Evolutionary conservation across 2,888 invertebrate species (phyloP), one percentile per base, ranked within the genome.

Genomic region (Serrognathus titanus): DNA sequence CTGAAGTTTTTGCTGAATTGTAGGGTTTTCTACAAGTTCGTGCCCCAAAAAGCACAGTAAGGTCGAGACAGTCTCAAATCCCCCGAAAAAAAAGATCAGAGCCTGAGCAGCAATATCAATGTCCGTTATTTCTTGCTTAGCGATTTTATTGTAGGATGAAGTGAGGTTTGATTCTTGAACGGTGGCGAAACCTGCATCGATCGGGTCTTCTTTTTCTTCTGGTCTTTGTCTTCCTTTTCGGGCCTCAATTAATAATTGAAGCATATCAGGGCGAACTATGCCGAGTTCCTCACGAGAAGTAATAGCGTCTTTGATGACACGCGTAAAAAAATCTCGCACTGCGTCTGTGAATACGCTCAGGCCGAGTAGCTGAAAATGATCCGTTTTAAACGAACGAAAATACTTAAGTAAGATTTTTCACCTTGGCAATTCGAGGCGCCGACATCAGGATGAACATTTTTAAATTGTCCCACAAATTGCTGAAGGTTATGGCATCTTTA

Each of bases 21-120:
- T 82, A 8, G 82, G 80, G 71, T 85, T 79, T 7, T 81, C 50
- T 37, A 83, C 82, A 13, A 86, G 66, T 68, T 85, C 85, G 41
- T 83, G 78, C 0, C 82, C 71, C 0, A 80, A 65, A 58, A 85
- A 84, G 0, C 75, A 75, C 63, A 80, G 72, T 5, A 77, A 64
- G 51, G 76, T 76, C 0, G 80, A 76, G 0, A 76, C 73, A 0
- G 79, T 78, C 39, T 81, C 81, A 60, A 78, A 80, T 1, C 81
- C 81, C 24, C 79, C 81, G 2, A 80, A 68, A 69, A 81, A 80
- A 70, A 81, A 81, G 1, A 81, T 62, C 2, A 81, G 55, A 11
- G 79, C 79, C 71, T 85, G 85, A 0, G 84, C 82, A 1, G 82
- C 79, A 6, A 85, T 76, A 53, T 84, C 84, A 1, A 79, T 75